phyloP scores from a whole-genome alignment of 2,113 vertebrate genomes.

The Rhipidura dahli region DNA sequence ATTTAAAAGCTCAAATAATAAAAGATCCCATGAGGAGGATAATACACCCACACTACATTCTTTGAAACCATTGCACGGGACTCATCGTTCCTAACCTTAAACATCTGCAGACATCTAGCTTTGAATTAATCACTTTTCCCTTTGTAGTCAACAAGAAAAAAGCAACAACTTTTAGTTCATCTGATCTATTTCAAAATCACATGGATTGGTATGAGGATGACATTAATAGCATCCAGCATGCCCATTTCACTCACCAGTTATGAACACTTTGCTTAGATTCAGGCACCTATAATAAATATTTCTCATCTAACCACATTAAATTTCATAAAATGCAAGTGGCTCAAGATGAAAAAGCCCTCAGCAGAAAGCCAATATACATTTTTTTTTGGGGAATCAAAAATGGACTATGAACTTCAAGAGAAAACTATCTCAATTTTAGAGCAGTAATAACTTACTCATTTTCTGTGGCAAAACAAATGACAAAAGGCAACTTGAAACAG shows the following conservation, averaged over 20 bases:
- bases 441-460: neutral
- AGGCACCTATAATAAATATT: neutral
- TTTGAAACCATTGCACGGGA: neutral
- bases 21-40: neutral
- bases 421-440: neutral
- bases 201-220: neutral
- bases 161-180: neutral
- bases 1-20: conserved; percentile 1
- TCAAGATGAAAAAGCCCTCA: neutral
- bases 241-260: neutral
- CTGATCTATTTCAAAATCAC: neutral
- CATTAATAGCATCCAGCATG: neutral
- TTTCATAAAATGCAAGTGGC: neutral
- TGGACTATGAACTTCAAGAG: neutral
- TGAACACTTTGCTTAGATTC: neutral
- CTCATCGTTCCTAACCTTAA: neutral
- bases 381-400: neutral
- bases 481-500: neutral
- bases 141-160: neutral
- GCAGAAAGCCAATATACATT: neutral
- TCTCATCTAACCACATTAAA: neutral
- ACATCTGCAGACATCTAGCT: neutral
- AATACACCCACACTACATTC: neutral
- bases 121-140: neutral
- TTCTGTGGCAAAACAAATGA: neutral